Percentiles rank a stretch among this genome's conserved stretches.
Evolutionary conservation across 2,113 vertebrate species (phyloP).

Genomic region (Melanostigma gelatinosum): DNA sequence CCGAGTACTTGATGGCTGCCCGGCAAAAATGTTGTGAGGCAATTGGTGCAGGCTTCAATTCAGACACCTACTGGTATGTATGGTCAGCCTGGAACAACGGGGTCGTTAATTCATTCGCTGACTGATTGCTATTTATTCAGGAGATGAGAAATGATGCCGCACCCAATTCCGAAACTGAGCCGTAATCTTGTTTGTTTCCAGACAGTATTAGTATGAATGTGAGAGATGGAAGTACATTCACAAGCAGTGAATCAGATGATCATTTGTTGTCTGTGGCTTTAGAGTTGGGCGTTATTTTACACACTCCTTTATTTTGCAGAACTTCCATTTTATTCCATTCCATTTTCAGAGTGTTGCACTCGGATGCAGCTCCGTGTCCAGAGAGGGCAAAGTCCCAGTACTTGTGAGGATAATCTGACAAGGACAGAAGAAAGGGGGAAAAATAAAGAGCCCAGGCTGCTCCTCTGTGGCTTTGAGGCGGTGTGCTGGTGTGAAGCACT

Average conservation of each 20-base stretch:
- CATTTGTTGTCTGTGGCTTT: constrained; percentile 3
- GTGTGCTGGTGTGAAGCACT: not conserved
- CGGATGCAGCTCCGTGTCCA: not conserved
- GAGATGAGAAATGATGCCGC: constrained; percentile 16
- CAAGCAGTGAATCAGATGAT: constrained; percentile 6
- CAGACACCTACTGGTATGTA: constrained; percentile 13
- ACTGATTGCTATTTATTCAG: constrained; percentile 30
- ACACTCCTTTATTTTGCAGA: constrained; percentile 1
- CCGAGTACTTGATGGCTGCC: constrained; percentile 36
- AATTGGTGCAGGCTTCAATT: constrained; percentile 21
- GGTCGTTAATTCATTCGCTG: constrained; percentile 37
- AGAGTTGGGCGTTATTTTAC: not conserved
- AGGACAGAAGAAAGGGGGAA: not conserved
- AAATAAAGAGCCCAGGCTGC: not conserved
- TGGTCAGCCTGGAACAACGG: constrained; percentile 3
- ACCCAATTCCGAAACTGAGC: constrained; percentile 12
- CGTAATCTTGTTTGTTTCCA: constrained; percentile 12
- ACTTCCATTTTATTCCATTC: not conserved
- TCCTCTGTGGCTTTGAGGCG: constrained; percentile 1
- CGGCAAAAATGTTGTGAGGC: constrained; percentile 19
- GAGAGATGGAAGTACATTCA: constrained; percentile 4
- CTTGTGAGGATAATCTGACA: constrained; percentile 27
- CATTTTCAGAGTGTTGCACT: not conserved
- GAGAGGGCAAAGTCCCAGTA: constrained; percentile 5
- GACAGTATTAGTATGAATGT: not conserved